Evolutionary conservation across 2,888 invertebrate genomes (phyloP), one percentile per base, ranked within the genome.

Genomic region (Teleiodes luculella): DNA sequence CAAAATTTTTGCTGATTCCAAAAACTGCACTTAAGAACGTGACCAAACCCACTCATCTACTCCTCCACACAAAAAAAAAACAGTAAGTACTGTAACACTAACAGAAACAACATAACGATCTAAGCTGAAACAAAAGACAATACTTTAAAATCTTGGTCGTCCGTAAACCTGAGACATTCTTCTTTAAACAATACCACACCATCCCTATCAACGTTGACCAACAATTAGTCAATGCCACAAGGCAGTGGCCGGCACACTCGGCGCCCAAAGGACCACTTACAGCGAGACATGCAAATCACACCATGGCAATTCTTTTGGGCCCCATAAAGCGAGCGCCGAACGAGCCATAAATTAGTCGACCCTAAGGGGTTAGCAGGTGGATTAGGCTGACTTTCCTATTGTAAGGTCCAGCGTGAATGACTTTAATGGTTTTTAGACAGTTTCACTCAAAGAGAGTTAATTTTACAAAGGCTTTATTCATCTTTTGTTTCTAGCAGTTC

Each of bases 251-350:
- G 33, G 45, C n/a, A n/a, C n/a, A n/a, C n/a, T 33, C 7, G 11
- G 53, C 57, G 58, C 66, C 69, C 68, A 60, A 62, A 65, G 68
- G 70, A 61, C 66, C 73, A 75, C 74, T 78, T 78, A 73, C 59
- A 62, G 54, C 66, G 70, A 70, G 72, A 78, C 81, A 86, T 85
- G 85, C 84, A 85, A 86, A 86, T 86, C 83, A 78, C 77, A 70
- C 66, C 70, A 65, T 70, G 71, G 76, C 80, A 68, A 81, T 84
- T 83, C 83, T 83, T 85, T 78, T 66, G 66, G 72, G 59, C 62
- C 65, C 61, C 62, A 74, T 78, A 76, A 78, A 76, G 73, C 72
- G 78, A 70, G 75, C 76, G 75, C 82, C 84, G 83, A 83, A 80
- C 76, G 66, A 71, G 67, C 76, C 65, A 78, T 82, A 81, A 79